Evolutionary conservation across 1,140 invertebrate genomes (phyloP).

Genomic region (Teleopsis dalmanni): DNA sequence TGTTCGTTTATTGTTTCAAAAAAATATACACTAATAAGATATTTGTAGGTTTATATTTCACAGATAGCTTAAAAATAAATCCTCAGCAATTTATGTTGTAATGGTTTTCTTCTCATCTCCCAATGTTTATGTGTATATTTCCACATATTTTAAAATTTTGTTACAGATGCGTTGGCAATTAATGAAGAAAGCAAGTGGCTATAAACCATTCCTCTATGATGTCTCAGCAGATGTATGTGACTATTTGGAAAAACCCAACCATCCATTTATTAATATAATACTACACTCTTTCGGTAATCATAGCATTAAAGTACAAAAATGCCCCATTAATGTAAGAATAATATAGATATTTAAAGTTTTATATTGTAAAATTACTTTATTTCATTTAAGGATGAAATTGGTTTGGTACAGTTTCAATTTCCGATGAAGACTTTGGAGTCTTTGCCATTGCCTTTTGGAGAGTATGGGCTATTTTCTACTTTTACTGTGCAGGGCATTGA

Average conservation of each 20-base stretch:
- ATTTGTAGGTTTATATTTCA: too few relatives aligned
- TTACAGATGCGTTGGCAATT: constrained; percentile 30
- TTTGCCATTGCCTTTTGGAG: constrained; percentile 24
- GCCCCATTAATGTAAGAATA: constrained; percentile 23
- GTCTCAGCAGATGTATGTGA: constrained; percentile 25
- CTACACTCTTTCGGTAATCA: constrained; percentile 27
- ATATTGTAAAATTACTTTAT: not conserved
- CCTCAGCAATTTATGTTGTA: too few relatives aligned
- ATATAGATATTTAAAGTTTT: not conserved
- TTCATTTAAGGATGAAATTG: constrained; percentile 17
- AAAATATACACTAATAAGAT: too few relatives aligned
- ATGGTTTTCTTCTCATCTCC: too few relatives aligned
- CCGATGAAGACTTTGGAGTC: constrained; percentile 21
- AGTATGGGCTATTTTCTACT: constrained; percentile 28
- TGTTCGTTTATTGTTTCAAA: too few relatives aligned
- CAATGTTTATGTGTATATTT: too few relatives aligned
- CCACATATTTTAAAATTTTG: not conserved
- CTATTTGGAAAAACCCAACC: constrained; percentile 31
- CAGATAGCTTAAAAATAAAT: too few relatives aligned
- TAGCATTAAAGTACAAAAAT: constrained; percentile 19
- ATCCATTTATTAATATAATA: constrained; percentile 33
- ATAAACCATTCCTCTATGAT: constrained; percentile 34
- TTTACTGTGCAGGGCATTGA: constrained; percentile 18
- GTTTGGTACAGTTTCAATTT: constrained; percentile 26
- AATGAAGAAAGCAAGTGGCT: constrained; percentile 30